These are phyloP conservation scores for Tetrapedia diversipes DNA, from an alignment of 2,888 invertebrate species.

Conservation along the genomic window DNA sequence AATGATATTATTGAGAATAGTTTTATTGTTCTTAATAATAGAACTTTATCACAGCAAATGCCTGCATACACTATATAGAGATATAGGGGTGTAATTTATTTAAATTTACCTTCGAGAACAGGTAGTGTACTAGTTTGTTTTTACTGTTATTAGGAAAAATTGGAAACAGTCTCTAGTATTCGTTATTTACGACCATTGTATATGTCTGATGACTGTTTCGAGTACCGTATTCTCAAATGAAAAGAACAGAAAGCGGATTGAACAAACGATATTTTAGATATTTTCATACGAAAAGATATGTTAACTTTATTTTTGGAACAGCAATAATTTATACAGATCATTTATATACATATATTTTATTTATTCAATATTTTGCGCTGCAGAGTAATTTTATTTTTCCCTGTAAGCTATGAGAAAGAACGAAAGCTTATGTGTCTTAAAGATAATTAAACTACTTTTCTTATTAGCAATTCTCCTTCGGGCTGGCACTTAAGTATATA, in stretches of 20 bases:
- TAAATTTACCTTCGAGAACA: constrained; percentile 24
- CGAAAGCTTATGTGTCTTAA: constrained; percentile 11
- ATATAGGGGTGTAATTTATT: constrained; percentile 37
- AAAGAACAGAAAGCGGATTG: not conserved
- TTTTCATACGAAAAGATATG: not conserved
- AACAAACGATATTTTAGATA: constrained; percentile 24
- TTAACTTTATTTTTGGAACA: constrained; percentile 24
- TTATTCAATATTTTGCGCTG: constrained; percentile 45
- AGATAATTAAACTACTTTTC: constrained; percentile 20
- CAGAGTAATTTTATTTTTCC: constrained; percentile 32
- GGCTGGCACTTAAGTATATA: constrained; percentile 31
- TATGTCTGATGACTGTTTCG: constrained; percentile 20
- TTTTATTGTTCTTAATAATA: constrained; percentile 22
- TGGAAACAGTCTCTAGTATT: constrained; percentile 25
- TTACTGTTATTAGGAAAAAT: constrained; percentile 5
- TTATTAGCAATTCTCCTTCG: constrained; percentile 27
- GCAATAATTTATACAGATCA: constrained; percentile 26
- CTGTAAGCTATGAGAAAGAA: not conserved
- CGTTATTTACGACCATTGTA: constrained; percentile 4
- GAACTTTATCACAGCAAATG: constrained; percentile 7
- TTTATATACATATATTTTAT: constrained; percentile 46
- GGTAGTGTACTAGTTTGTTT: constrained; percentile 6
- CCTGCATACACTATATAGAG: constrained; percentile 20
- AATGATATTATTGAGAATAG: constrained; percentile 9
- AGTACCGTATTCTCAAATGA: constrained; percentile 5